Conservation (phyloP, 2,113 vertebrate species). For the Nothoprocta perdicaria region DNA sequence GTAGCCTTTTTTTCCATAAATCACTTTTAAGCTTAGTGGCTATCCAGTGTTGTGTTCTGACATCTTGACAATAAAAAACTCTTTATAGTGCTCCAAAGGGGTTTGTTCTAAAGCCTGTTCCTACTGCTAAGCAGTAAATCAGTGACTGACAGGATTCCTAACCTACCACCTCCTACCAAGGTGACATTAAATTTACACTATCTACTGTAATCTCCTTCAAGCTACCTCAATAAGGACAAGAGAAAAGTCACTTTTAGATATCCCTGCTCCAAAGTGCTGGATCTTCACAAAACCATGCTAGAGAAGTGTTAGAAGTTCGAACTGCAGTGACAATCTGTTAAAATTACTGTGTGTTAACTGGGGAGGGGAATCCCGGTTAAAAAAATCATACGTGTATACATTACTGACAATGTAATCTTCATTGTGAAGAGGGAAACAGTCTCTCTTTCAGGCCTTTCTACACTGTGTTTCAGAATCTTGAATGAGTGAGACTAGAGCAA, state of each 20-base stretch:
- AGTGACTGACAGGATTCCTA: conserved; percentile 69
- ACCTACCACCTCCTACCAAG: conserved; percentile 53
- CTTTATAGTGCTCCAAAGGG: conserved; percentile 40
- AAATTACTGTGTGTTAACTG: not conserved
- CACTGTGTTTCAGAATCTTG: not conserved
- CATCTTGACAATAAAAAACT: conserved; percentile 73
- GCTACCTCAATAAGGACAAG: conserved; percentile 22
- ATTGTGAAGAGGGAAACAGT: not conserved
- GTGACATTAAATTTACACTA: conserved; percentile 67
- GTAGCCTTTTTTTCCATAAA: conserved; percentile 71
- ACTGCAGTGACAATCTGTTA: not conserved
- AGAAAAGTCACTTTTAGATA: conserved; percentile 38
- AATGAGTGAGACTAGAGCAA: not conserved
- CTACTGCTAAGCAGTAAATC: conserved; percentile 70
- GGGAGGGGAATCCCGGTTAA: not conserved
- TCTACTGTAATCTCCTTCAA: conserved; percentile 58
- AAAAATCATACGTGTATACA: not conserved
- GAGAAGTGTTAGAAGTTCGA: not conserved
- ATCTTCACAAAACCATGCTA: not conserved
- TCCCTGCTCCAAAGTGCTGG: conserved; percentile 18
- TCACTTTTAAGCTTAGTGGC: conserved; percentile 71
- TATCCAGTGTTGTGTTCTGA: conserved; percentile 57
- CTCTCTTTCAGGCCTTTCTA: not conserved
- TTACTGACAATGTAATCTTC: not conserved
- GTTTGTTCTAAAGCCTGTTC: conserved; percentile 67